Evolutionary conservation across 35 echinoderm and acorn worm species (phyloP).

Genomic region (Stichopus chloronotus): DNA sequence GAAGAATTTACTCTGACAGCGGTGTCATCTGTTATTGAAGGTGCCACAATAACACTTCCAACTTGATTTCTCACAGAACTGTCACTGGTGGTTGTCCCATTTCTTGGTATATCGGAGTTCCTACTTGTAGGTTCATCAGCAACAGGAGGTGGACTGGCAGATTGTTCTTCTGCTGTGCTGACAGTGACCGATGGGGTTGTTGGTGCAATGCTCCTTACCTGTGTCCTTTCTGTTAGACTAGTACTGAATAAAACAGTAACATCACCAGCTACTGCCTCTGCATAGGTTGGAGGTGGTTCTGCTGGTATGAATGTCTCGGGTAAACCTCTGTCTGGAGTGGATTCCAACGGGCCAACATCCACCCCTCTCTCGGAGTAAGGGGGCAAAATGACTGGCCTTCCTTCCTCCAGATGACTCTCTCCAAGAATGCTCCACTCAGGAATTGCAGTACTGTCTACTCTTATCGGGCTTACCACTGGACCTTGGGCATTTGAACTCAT

Average conservation of each 20-base stretch:
- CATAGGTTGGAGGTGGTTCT: constrained; percentile 50
- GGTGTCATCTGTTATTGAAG: background rate
- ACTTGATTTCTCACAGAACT: background rate
- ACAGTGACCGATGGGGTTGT: background rate
- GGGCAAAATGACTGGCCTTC: constrained; percentile 34
- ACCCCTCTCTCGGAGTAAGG: constrained; percentile 53
- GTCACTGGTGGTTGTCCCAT: background rate
- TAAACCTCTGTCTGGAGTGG: constrained; percentile 17
- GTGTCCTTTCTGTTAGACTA: constrained; percentile 6
- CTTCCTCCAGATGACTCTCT: constrained; percentile 44
- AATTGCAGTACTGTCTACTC: background rate
- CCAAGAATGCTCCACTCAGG: constrained; percentile 51
- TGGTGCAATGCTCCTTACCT: background rate
- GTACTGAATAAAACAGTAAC: constrained; percentile 36
- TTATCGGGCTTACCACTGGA: constrained; percentile 11
- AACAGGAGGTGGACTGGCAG: background rate
- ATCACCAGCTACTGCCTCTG: constrained; percentile 49
- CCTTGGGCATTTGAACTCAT: constrained; percentile 17
- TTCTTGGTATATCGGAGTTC: background rate
- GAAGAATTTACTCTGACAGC: background rate
- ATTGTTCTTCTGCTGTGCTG: background rate
- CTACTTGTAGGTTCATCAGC: background rate
- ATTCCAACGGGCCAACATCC: constrained; percentile 48
- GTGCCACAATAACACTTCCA: background rate
- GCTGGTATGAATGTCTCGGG: background rate